phyloP scores from a whole-genome alignment of 2,113 vertebrate genomes.

The Dendropsophus ebraccatus region DNA sequence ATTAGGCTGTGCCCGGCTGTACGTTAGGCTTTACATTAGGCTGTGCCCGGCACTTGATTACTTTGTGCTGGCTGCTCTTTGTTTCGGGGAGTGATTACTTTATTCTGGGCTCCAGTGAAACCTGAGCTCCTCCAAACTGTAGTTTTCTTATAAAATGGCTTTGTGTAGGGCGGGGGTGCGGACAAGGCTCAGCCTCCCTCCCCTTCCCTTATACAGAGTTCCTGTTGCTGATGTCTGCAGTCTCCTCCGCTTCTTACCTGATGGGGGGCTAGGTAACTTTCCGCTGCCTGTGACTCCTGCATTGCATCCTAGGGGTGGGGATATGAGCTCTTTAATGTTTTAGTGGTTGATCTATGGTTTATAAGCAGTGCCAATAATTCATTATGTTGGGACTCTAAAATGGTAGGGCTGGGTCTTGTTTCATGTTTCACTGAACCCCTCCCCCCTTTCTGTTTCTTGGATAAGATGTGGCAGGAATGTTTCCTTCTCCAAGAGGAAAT shows the following conservation, averaged over 20 bases:
- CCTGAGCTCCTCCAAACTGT: neutral
- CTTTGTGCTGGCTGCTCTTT: neutral
- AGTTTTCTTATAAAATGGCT: conserved; percentile 23
- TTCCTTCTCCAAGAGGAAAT: conserved; percentile 11
- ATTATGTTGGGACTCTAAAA: neutral
- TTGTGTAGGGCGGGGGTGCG: conserved; percentile 31
- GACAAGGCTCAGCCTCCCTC: neutral
- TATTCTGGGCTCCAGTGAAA: conserved; percentile 41
- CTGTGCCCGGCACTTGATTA: too few relatives aligned
- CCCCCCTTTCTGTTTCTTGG: conserved; percentile 68
- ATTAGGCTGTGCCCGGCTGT: too few relatives aligned
- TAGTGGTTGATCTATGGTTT: too few relatives aligned
- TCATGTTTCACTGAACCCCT: conserved; percentile 47
- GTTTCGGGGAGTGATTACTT: neutral
- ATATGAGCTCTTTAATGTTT: too few relatives aligned
- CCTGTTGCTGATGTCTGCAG: neutral
- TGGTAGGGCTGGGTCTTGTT: neutral
- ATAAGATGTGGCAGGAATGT: conserved; percentile 67
- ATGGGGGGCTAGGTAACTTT: too few relatives aligned
- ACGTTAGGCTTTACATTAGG: too few relatives aligned
- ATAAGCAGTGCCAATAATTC: too few relatives aligned
- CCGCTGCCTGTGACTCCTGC: too few relatives aligned
- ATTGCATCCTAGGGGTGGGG: too few relatives aligned
- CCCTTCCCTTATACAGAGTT: conserved; percentile 33
- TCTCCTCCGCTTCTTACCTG: neutral